Evolutionary conservation across 2,888 invertebrate genomes (phyloP), one percentile per base, ranked within the genome.

Genomic region (Prosopocoilus inquinatus): DNA sequence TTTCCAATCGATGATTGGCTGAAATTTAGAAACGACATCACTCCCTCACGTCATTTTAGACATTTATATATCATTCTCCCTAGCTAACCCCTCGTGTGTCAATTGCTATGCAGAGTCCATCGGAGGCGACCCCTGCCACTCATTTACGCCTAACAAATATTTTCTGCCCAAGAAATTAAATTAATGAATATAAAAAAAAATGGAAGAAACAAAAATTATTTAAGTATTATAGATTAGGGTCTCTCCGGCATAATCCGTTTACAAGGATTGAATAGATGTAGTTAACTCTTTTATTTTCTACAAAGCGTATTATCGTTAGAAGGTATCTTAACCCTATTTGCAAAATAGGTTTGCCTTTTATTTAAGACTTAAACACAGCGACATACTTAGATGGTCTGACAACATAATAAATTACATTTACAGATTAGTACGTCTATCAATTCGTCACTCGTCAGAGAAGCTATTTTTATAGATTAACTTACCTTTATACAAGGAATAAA

Each of bases 321-420:
- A 28, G 20, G 20, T 28, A 28, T 28, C 20, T 28, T 28, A 28
- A 28, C 20, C 20, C 20, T 28, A 28, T 28, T 28, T 28, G 20
- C 7, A 28, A 28, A 28, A 28, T 28, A 28, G 20, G 1, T 5
- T 28, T 28, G 20, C 20, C 20, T 28, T 28, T 28, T 28, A 28
- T 28, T 28, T 28, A 28, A 28, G 20, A 28, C 20, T 28, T 5
- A 28, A 1, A 28, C 20, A 28, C 20, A 28, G 20, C 20, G 20
- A 28, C 20, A 28, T 28, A 28, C 20, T 5, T 28, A 1, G 20
- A 28, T 28, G 20, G 5, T 5, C 65, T 73, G 75, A 73, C 75
- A 74, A 69, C 68, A 69, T 72, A 71, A 75, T 73, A 73, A 74
- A 75, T 75, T 70, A 67, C 73, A 74, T 74, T 74, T 74, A 69